Evolutionary conservation across 2,888 invertebrate species (phyloP), one percentile per base, ranked within the genome.

Genomic region (Pollenia amentaria): DNA sequence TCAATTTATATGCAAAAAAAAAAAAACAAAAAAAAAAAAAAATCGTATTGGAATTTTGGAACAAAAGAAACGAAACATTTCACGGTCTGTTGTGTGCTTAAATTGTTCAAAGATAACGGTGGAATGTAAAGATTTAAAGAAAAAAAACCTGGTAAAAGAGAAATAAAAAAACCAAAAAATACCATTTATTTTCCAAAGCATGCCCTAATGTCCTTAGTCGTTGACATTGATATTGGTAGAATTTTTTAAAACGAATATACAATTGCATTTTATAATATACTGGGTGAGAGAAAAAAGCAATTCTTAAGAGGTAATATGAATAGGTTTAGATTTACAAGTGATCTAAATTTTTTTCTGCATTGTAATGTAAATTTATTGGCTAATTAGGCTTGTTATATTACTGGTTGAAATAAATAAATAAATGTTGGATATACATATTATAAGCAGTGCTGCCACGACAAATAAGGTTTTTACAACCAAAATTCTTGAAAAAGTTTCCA

Each of bases 1-100:
- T 48, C 21, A 48, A 48, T 67, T 67, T 67, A 67, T 46, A 67
- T 67, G 65, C 48, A 14, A 42, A 42, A 40, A 40, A 16, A n/a
- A 62, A 62, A 44, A 42, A 42, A 40, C 16, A 16, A n/a, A 62
- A 62, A 44, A 14, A 42, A 42, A 40, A 40, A 16, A n/a, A 62
- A 62, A 44, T 14, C 14, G 60, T 60, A 29, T 51, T 42, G 16
- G 7, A 11, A 16, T 29, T 29, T 29, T 29, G 40, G 11, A 64
- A n/a, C n/a, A 18, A 40, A 62, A 62, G 9, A 40, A 40, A 40
- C 6, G 40, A 62, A 3, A 29, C 29, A 29, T 29, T 29, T 29
- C 6, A 29, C 29, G 29, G 29, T 29, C 29, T 29, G 29, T 6
- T 29, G 29, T 29, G 29, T 29, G 29, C 1, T 29, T 3, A 60